phyloP scores from a whole-genome alignment of 2,797 vertebrate genomes.

The Loriculus beryllinus region DNA sequence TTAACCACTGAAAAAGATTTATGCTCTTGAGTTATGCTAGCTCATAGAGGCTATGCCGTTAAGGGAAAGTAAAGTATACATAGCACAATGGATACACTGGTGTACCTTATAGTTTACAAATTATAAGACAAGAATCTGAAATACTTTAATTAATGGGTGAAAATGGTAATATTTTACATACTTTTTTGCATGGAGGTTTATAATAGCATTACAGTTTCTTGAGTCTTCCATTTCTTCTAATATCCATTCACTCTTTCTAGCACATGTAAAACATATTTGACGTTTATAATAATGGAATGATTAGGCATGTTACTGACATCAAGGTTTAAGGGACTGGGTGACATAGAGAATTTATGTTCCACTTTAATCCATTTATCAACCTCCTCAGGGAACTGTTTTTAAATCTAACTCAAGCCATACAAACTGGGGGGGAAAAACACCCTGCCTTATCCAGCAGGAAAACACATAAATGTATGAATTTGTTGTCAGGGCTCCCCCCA shows the following conservation, averaged over 20 bases:
- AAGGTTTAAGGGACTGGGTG: slow-evolving; percentile 66
- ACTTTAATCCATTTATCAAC: slow-evolving; percentile 71
- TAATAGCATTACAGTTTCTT: slow-evolving; percentile 17
- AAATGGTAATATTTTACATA: background rate
- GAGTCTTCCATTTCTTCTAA: slow-evolving; percentile 39
- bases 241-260: slow-evolving; percentile 43
- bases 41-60: background rate
- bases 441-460: slow-evolving; percentile 24
- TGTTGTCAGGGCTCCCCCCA: background rate
- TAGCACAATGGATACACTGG: background rate
- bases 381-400: slow-evolving; percentile 64
- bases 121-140: background rate
- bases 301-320: slow-evolving; percentile 71
- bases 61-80: background rate
- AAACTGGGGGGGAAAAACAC: background rate
- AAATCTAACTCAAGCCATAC: slow-evolving; percentile 65
- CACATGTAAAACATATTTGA: slow-evolving; percentile 67
- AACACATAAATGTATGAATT: slow-evolving; percentile 14
- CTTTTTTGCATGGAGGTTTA: background rate
- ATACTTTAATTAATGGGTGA: background rate
- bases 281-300: slow-evolving; percentile 68
- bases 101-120: background rate
- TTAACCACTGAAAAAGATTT: background rate
- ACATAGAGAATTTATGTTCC: slow-evolving; percentile 71
- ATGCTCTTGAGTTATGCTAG: background rate